Base-by-base conservation (phyloP, 2,888 invertebrate species). In the Shargacucullia verbasci region DNA sequence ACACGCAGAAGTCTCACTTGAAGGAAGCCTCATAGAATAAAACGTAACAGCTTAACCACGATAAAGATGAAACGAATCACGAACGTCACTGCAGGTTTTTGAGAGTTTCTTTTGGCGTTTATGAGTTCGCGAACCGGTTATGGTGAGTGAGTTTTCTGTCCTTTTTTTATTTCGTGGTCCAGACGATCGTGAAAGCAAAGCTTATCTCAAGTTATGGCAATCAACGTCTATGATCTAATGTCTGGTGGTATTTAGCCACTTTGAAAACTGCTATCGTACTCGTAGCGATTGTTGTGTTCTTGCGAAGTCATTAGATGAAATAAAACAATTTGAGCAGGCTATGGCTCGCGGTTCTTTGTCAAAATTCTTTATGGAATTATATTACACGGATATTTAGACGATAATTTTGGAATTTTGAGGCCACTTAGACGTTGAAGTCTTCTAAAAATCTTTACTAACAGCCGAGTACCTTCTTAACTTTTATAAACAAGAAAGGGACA, bases 131-230 rank as follows among this genome's bases (percentile, higher is more conserved):
- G 20, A 2, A 20, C 20, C 20, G 20, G 20, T 4, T 20, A 20
- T 20, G 4, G 20, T 20, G 20, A 13, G 6, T 47, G 14, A 12
- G 14, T n/a, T 14, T 69, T 47, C 70, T 49, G 45, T 37, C 10
- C 5, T 15, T 39, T 0, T n/a, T 37, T 14, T 63, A 7, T 20
- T 13, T 25, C 1, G 29, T 69, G 27, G 33, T 8, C 41, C 58
- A 76, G 78, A 72, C 76, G 61, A 46, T 74, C 73, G 79, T 80
- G 86, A 86, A 85, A 86, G 85, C 78, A 63, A 81, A 79, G 81
- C 77, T 61, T 73, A 80, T 82, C 80, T 82, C 67, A 65, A 79
- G 78, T 80, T 81, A 81, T 81, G 66, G 76, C 78, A 81, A 84
- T 85, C 85, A 80, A 69, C 69, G 82, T 83, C 82, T 82, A 56